Evolutionary conservation across 92 coral and sea anemone genomes (phyloP).

Genomic region (Phenganax subtilis): DNA sequence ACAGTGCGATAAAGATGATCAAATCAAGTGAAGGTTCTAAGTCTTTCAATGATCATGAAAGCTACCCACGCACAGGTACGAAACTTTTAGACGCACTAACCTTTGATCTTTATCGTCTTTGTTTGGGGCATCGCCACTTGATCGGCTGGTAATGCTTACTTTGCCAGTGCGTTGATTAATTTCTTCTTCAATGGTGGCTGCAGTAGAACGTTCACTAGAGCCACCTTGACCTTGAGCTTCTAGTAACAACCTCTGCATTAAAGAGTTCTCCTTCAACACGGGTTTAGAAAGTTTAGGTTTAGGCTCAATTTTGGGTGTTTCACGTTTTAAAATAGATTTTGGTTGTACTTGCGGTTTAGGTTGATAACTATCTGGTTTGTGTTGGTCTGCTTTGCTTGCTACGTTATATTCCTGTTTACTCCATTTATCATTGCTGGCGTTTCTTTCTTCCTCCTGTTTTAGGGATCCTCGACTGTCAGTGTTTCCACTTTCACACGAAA

Average conservation of each 20-base stretch:
- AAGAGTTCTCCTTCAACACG: conserved; percentile 30
- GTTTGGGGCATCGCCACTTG: not conserved
- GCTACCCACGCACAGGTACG: no score
- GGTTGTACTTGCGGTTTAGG: conserved; percentile 15
- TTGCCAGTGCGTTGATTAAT: conserved; percentile 31
- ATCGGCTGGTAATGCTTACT: conserved; percentile 4
- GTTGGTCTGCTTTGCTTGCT: not conserved
- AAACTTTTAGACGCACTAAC: not conserved
- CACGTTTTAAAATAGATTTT: conserved; percentile 16
- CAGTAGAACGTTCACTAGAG: conserved; percentile 23
- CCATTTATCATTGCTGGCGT: not conserved
- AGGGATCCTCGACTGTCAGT: not conserved
- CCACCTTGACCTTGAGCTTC: conserved; percentile 34
- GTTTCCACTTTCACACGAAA: not conserved
- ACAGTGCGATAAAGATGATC: no score
- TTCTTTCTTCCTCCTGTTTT: conserved; percentile 1
- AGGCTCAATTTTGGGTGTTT: not conserved
- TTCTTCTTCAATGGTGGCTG: conserved; percentile 29
- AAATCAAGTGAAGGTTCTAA: no score
- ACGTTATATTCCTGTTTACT: conserved; percentile 7
- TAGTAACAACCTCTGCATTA: conserved; percentile 28
- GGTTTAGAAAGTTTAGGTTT: no score
- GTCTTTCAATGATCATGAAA: no score
- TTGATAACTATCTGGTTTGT: conserved; percentile 3
- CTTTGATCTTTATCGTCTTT: not conserved